phyloP scores from a whole-genome alignment of 1,140 invertebrate genomes.

The Thaumetopoea pityocampa region DNA sequence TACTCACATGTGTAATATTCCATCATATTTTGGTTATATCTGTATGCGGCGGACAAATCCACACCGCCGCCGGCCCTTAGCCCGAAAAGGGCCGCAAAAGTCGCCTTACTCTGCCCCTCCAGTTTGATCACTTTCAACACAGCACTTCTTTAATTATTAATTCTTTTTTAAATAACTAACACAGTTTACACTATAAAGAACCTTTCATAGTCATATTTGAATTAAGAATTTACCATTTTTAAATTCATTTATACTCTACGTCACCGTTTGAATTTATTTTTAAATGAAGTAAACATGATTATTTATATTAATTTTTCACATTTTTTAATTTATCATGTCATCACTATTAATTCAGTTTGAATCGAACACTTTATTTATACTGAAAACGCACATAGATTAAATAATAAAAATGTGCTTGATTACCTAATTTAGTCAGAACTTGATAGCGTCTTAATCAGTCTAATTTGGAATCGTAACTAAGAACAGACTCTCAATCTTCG shows the following conservation, averaged over 20 bases:
- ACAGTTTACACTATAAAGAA: constrained; percentile 25
- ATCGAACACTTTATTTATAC: constrained; percentile 1
- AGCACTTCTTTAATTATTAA: constrained; percentile 18
- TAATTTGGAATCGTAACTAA: constrained; percentile 4
- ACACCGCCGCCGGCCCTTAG: constrained; percentile 77
- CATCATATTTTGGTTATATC: constrained; percentile 99
- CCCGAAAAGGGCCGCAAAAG: constrained; percentile 73
- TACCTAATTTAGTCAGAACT: neutral
- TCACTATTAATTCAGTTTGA: constrained; percentile 1
- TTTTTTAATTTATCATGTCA: constrained; percentile 3
- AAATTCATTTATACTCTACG: neutral
- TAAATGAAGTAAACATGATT: no score
- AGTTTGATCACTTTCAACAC: constrained; percentile 52
- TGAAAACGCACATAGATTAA: neutral
- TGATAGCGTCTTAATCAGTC: constrained; percentile 12
- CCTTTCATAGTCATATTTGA: constrained; percentile 12
- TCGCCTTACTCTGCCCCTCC: constrained; percentile 73
- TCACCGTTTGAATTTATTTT: neutral
- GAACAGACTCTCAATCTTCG: constrained; percentile 12
- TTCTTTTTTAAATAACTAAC: constrained; percentile 19
- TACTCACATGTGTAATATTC: constrained; percentile 98
- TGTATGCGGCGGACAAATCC: constrained; percentile 94
- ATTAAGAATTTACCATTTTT: constrained; percentile 8
- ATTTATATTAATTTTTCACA: neutral
- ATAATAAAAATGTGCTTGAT: constrained; percentile 2